Conservation (phyloP, 2,797 vertebrate species). For the Chelmon rostratus region DNA sequence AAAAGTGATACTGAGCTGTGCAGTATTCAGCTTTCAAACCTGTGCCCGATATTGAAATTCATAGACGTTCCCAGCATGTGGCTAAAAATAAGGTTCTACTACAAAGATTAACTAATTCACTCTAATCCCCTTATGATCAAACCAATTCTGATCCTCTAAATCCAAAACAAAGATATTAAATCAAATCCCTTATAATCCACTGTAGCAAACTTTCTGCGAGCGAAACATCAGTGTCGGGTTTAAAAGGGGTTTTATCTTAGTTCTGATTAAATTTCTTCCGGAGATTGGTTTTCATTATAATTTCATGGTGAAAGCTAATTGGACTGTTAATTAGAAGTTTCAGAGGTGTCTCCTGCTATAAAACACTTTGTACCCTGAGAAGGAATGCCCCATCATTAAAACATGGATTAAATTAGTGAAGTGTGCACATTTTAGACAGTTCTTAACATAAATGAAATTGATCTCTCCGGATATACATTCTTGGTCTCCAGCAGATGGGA, state of each 20-base stretch:
- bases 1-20: background rate
- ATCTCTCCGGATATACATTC: constrained; percentile 8
- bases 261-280: constrained; percentile 46
- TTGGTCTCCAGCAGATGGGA: constrained; percentile 23
- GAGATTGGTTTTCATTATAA: constrained; percentile 51
- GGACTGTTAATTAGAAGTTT: constrained; percentile 56
- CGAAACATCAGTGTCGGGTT: constrained; percentile 20
- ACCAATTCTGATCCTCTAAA: constrained; percentile 63
- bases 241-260: constrained; percentile 18
- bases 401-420: constrained; percentile 14
- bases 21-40: constrained; percentile 6
- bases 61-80: constrained; percentile 14
- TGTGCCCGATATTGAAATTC: constrained; percentile 32
- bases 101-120: constrained; percentile 58
- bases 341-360: constrained; percentile 24
- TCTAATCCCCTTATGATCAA: constrained; percentile 71
- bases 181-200: constrained; percentile 67
- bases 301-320: constrained; percentile 52
- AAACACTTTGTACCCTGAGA: constrained; percentile 26
- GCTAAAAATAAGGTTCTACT: constrained; percentile 41
- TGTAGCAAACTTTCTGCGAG: constrained; percentile 56
- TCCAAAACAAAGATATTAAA: constrained; percentile 75
- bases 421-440: constrained; percentile 2
- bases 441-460: constrained; percentile 17
- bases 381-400: constrained; percentile 13